These are phyloP conservation scores for Spinibarbus caldwelli DNA, from an alignment of 2,797 vertebrate species.

Conservation along the genomic window DNA sequence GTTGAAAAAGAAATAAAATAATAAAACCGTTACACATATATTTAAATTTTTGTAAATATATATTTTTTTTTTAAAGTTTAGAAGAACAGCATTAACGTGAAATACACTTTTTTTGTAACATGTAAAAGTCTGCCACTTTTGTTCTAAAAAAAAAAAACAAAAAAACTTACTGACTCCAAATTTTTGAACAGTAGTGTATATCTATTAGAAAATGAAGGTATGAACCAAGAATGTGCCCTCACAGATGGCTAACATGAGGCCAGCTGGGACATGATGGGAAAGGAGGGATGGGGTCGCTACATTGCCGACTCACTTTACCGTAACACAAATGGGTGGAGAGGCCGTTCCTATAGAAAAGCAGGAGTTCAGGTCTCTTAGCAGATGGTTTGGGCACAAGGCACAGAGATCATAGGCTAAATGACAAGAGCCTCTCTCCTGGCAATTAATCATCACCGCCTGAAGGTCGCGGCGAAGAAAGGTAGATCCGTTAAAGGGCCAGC, in stretches of 20 bases:
- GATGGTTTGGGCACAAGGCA: constrained; percentile 82
- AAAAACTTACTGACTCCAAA: neutral
- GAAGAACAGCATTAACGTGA: too few relatives aligned
- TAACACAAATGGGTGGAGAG: constrained; percentile 75
- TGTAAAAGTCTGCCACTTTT: neutral
- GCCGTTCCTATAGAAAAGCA: constrained; percentile 74
- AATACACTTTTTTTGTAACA: too few relatives aligned
- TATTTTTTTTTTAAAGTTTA: too few relatives aligned
- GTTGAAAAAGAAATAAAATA: neutral
- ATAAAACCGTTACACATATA: neutral
- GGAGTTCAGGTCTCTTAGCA: constrained; percentile 78
- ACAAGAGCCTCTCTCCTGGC: constrained; percentile 84
- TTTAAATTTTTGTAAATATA: too few relatives aligned
- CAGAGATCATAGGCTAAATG: constrained; percentile 88
- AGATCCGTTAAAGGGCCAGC: constrained; percentile 78
- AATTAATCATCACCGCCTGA: constrained; percentile 86
- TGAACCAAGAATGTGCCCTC: constrained; percentile 50
- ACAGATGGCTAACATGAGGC: constrained; percentile 73
- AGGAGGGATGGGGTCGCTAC: constrained; percentile 61
- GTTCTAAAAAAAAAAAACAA: neutral
- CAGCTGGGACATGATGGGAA: constrained; percentile 49
- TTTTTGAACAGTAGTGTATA: neutral
- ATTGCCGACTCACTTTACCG: constrained; percentile 72
- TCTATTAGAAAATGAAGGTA: constrained; percentile 48
- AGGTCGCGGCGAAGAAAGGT: constrained; percentile 84